Percentiles rank a stretch among this genome's conserved stretches.
Evolutionary conservation across 2,113 vertebrate genomes (phyloP).

Genomic region (Psettodes erumei): DNA sequence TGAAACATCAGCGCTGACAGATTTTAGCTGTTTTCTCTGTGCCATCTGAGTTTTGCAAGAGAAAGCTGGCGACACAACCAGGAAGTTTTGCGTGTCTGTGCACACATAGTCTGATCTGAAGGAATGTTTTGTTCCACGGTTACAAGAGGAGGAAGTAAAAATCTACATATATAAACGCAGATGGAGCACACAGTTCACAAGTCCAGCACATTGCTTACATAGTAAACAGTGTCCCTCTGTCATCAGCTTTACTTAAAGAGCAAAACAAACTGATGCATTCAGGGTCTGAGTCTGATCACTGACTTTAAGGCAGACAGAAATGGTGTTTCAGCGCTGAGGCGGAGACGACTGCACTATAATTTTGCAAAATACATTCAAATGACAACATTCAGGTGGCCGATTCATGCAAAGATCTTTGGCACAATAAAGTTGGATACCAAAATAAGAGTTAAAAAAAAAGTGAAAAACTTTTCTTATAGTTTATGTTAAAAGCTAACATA

Average conservation of each 20-base stretch:
- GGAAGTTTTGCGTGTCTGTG: not conserved
- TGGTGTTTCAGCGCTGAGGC: not conserved
- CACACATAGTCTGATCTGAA: not conserved
- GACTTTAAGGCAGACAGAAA: not conserved
- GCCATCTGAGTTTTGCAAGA: not conserved
- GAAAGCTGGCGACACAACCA: not conserved
- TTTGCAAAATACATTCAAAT: not conserved
- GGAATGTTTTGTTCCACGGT: not conserved
- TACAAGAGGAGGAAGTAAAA: not conserved
- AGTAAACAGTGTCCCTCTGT: conserved; percentile 35
- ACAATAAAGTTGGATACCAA: not conserved
- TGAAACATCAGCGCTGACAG: not conserved
- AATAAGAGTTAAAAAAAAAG: not conserved
- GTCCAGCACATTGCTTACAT: conserved; percentile 13
- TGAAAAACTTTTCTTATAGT: no score
- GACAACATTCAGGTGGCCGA: no score
- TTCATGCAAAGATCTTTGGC: no score
- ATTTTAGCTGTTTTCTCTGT: not conserved
- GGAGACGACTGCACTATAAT: not conserved
- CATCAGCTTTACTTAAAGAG: conserved; percentile 31
- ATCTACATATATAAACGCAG: no score
- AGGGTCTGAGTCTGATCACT: not conserved
- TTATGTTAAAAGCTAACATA: not conserved
- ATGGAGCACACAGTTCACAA: not conserved
- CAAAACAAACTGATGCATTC: conserved; percentile 40